phyloP scores from a whole-genome alignment of 2,113 vertebrate genomes.

The Oreochromis spilurus region DNA sequence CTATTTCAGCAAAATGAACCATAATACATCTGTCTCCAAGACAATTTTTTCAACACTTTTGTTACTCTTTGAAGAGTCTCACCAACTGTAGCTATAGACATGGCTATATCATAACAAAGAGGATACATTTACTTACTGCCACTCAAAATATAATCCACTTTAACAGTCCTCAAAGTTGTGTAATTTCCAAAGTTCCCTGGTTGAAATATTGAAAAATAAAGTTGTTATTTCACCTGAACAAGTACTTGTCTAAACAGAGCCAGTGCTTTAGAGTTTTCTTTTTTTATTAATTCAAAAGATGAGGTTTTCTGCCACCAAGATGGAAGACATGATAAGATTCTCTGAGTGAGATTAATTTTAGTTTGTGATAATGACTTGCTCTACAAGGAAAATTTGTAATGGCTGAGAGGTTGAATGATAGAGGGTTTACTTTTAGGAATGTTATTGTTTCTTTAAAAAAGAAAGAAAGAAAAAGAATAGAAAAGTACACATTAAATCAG shows the following conservation, averaged over 20 bases:
- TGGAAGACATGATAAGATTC: constrained; percentile 10
- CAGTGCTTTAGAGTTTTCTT: neutral
- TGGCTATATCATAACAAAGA: neutral
- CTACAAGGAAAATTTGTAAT: neutral
- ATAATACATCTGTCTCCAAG: neutral
- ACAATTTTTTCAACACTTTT: neutral
- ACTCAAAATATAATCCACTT: neutral
- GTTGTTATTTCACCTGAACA: constrained; percentile 23
- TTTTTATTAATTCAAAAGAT: constrained; percentile 31
- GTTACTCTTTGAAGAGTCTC: neutral
- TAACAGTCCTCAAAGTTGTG: neutral
- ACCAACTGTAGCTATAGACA: neutral
- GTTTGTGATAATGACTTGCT: constrained; percentile 7
- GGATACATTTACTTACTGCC: neutral
- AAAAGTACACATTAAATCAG: neutral
- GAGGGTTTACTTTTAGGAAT: constrained; percentile 2
- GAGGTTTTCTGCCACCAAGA: neutral
- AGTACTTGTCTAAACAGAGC: constrained; percentile 31
- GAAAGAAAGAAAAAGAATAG: neutral
- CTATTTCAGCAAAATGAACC: neutral
- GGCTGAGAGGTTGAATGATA: constrained; percentile 5
- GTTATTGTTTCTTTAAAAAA: neutral
- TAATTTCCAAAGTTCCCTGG: neutral
- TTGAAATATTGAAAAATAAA: constrained; percentile 18
- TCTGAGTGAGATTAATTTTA: constrained; percentile 3